Conservation (phyloP, 2,797 vertebrate genomes). For the Pipistrellus kuhlii region DNA sequence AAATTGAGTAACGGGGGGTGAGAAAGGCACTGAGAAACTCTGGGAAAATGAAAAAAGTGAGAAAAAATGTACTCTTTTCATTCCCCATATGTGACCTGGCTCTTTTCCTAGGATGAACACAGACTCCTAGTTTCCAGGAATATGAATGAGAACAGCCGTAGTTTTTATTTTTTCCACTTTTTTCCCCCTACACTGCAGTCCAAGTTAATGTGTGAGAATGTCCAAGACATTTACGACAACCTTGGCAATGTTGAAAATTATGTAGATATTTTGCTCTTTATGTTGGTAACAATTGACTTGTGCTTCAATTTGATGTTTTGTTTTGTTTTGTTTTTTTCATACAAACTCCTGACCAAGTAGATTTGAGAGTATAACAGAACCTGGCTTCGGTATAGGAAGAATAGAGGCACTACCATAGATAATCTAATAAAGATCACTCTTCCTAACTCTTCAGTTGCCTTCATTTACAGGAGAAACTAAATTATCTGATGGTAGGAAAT, state of each 20-base stretch:
- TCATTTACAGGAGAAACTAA: conserved; percentile 17
- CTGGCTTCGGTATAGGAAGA: not conserved
- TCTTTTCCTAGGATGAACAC: conserved; percentile 66
- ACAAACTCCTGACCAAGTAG: not conserved
- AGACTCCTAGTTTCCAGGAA: conserved; percentile 75
- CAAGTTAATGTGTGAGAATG: conserved; percentile 50
- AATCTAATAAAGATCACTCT: not conserved
- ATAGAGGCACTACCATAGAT: not conserved
- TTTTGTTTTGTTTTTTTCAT: not conserved
- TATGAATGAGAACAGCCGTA: conserved; percentile 63
- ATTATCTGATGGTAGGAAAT: not conserved
- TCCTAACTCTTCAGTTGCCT: not conserved
- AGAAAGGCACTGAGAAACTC: conserved; percentile 34
- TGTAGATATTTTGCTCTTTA: conserved; percentile 57
- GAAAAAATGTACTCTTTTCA: conserved; percentile 56
- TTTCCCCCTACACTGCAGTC: conserved; percentile 30
- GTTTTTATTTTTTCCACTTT: conserved; percentile 52
- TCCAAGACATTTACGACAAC: conserved; percentile 27
- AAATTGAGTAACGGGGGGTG: not conserved
- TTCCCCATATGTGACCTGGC: conserved; percentile 55
- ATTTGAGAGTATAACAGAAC: conserved; percentile 15
- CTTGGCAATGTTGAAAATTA: not conserved
- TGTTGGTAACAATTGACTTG: not conserved
- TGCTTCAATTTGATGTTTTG: conserved; percentile 26
- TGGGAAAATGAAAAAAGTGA: conserved; percentile 49